Evolutionary conservation across 1,140 invertebrate species (phyloP).

Genomic region (Zaprionus inermis): DNA sequence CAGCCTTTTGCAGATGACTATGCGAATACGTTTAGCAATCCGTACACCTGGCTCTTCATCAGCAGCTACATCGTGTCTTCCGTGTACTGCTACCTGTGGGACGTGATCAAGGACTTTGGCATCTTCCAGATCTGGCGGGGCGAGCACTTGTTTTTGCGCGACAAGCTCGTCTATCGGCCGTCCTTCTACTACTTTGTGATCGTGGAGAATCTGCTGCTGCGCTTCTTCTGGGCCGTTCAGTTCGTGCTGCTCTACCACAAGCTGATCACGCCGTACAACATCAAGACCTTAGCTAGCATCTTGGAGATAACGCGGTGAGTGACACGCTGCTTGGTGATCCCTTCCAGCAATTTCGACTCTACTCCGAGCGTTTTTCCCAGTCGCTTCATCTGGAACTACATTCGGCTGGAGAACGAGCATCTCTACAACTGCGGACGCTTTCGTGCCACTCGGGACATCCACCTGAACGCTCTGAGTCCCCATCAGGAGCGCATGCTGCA

Average conservation of each 20-base stretch:
- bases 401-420: conserved; percentile 69
- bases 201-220: conserved; percentile 96
- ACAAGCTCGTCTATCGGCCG: conserved; percentile 91
- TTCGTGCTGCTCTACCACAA: conserved; percentile 91
- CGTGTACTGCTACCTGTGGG: conserved; percentile 95
- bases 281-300: conserved; percentile 54
- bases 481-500: conserved; percentile 64
- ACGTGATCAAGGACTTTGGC: conserved; percentile 98
- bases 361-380: conserved; percentile 27
- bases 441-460: conserved; percentile 66
- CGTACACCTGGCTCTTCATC: conserved; percentile 92
- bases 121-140: conserved; percentile 92
- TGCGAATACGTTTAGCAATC: conserved; percentile 87
- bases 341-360: not conserved
- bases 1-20: conserved; percentile 85
- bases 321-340: not conserved
- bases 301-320: conserved; percentile 76
- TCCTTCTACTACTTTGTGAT: conserved; percentile 98
- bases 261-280: conserved; percentile 51
- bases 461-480: conserved; percentile 61
- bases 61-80: conserved; percentile 90
- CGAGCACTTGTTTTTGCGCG: conserved; percentile 90
- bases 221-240: conserved; percentile 95
- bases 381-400: conserved; percentile 79
- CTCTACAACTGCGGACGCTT: conserved; percentile 66